phyloP scores from a whole-genome alignment of 2,113 vertebrate species.

The Coptodon bakossiorum region DNA sequence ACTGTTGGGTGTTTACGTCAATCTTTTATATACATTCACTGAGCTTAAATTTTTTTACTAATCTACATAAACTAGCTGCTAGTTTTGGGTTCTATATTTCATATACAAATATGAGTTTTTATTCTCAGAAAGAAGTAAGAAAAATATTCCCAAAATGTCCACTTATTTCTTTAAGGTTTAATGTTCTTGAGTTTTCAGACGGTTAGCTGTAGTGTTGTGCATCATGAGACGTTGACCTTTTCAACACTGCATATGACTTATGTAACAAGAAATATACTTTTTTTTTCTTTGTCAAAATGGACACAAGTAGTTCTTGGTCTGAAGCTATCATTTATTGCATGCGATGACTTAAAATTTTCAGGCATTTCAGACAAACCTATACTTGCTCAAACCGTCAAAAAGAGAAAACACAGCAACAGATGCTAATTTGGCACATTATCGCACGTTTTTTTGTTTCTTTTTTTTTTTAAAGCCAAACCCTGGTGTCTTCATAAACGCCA shows the following conservation, averaged over 20 bases:
- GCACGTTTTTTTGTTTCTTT: slow-evolving; percentile 16
- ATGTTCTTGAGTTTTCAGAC: neutral
- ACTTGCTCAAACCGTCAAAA: slow-evolving; percentile 43
- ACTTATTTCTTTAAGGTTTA: neutral
- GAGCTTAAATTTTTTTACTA: neutral
- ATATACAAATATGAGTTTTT: neutral
- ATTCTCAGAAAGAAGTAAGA: neutral
- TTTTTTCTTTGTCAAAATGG: slow-evolving; percentile 17
- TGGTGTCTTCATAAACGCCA: slow-evolving; percentile 66
- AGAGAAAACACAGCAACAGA: slow-evolving; percentile 46
- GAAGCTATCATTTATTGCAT: slow-evolving; percentile 65
- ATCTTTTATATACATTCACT: neutral
- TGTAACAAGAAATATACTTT: slow-evolving; percentile 20
- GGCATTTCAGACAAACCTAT: slow-evolving; percentile 53
- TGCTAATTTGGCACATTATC: slow-evolving; percentile 55
- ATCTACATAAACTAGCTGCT: neutral
- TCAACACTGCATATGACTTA: slow-evolving; percentile 10
- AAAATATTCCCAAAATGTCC: neutral
- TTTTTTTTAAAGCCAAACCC: slow-evolving; percentile 66
- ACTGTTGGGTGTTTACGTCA: neutral
- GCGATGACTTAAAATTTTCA: slow-evolving; percentile 45
- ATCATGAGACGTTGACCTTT: neutral
- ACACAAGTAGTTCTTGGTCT: slow-evolving; percentile 52
- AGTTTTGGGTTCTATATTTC: neutral
- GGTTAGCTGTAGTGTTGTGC: neutral